A percentile compares a stretch with the other conserved stretches of the same genome.
Evolutionary conservation across 2,888 invertebrate species (phyloP).

Genomic region (Eupithecia pulchellata): DNA sequence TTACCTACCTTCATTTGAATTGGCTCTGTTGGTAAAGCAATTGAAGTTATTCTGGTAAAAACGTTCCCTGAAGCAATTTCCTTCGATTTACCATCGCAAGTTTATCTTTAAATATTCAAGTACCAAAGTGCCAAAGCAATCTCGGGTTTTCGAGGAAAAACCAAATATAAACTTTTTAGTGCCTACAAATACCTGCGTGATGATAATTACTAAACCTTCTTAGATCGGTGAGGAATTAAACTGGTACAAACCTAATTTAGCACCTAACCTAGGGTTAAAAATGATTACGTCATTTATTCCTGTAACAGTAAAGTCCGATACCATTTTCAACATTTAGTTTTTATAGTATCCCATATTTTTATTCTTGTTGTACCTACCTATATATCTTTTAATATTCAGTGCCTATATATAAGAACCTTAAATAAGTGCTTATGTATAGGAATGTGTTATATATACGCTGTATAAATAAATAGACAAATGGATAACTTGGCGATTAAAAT

Average conservation of each 20-base stretch:
- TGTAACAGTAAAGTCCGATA: not conserved
- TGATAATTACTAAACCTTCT: too few relatives aligned
- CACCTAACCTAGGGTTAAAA: too few relatives aligned
- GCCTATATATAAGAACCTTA: too few relatives aligned
- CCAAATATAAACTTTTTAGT: conserved; percentile 6
- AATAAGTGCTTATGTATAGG: too few relatives aligned
- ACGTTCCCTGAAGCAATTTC: conserved; percentile 20
- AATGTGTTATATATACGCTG: too few relatives aligned
- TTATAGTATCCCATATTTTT: too few relatives aligned
- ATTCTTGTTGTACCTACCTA: too few relatives aligned
- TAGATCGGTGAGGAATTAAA: too few relatives aligned
- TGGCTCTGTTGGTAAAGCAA: conserved; percentile 14
- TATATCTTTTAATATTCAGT: too few relatives aligned
- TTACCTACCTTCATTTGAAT: not conserved
- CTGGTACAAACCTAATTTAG: too few relatives aligned
- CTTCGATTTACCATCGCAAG: conserved; percentile 16
- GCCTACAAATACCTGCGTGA: not conserved
- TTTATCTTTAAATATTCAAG: conserved; percentile 17
- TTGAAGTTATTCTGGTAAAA: conserved; percentile 23
- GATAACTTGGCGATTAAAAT: not conserved
- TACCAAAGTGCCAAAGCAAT: conserved; percentile 11
- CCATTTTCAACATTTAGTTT: not conserved
- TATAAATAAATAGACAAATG: too few relatives aligned
- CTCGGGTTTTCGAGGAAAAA: not conserved
- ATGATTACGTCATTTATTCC: too few relatives aligned